Evolutionary conservation across 2,797 vertebrate genomes (phyloP), one percentile per base, ranked within the genome.

Genomic region (Galago senegalensis): DNA sequence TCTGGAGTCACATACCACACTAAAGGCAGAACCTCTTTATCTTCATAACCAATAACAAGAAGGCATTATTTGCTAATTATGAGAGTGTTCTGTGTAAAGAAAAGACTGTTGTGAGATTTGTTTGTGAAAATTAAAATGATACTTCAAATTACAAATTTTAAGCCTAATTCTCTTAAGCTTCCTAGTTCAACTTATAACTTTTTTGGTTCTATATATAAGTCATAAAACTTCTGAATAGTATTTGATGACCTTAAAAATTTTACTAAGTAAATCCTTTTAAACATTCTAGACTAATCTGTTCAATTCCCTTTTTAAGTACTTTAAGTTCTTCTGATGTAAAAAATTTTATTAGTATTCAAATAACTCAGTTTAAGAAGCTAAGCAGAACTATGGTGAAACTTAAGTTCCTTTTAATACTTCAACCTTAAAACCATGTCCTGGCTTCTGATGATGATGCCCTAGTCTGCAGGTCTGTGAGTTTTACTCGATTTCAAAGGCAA

Each of bases 71-170:
- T 84, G 40, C 89, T 79, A 63, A 75, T 25, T 70, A 16, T 7
- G 5, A 67, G 23, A 31, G 9, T 83, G 27, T 89, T 92, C 69
- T 69, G 27, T 34, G 18, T 77, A 49, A 82, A 73, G 23, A 84
- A 87, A 91, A 89, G 34, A 34, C 60, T 72, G 21, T 82, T 89
- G 61, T 76, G 65, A 87, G 60, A 67, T 37, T 63, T 87, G 61
- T 89, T 93, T 84, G 69, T 58, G 37, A 70, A 67, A 92, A 67
- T 58, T 94, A 70, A 65, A 92, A 69, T 63, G 94, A n/a, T 67
- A 18, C 16, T 67, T 65, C 73, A 85, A 73, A 40, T 92, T 67
- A 76, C 17, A 76, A 49, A 43, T 82, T 81, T 58, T 37, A 69
- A 43, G 8, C 27, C 31, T 5, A 37, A 60, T 72, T 87, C n/a